Evolutionary conservation across 2,113 vertebrate genomes (phyloP).

Genomic region (Hystrix brachyura): DNA sequence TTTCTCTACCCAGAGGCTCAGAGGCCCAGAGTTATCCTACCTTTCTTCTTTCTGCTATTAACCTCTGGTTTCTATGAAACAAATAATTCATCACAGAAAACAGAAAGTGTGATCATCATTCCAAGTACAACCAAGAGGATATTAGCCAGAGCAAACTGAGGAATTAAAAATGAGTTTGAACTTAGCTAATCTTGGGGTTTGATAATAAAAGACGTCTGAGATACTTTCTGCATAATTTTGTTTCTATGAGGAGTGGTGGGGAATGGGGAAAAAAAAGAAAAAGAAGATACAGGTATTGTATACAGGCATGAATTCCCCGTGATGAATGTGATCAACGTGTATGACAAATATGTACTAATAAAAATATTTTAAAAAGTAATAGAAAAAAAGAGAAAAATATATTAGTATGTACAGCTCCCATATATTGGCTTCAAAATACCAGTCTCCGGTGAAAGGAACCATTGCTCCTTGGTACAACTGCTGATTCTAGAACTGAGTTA

Average conservation of each 20-base stretch:
- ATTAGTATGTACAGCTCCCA: not conserved
- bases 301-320: too few species aligned
- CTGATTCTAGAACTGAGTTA: not conserved
- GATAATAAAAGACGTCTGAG: not conserved
- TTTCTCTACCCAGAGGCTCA: not conserved
- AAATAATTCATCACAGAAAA: conserved; percentile 48
- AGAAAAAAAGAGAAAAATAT: not conserved
- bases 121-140: not conserved
- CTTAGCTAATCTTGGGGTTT: not conserved
- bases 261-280: too few species aligned
- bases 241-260: not conserved
- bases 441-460: not conserved
- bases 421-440: conserved; percentile 8
- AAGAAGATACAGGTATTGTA: too few species aligned
- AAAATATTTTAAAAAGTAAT: too few species aligned
- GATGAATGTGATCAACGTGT: too few species aligned
- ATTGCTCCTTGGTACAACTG: not conserved
- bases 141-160: not conserved
- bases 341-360: too few species aligned
- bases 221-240: not conserved
- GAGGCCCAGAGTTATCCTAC: not conserved
- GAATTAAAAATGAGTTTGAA: conserved; percentile 41
- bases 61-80: not conserved
- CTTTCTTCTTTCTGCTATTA: not conserved
- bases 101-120: not conserved